These are phyloP conservation scores for Hemibagrus wyckioides DNA, from an alignment of 2,113 vertebrate species.

Conservation along the genomic window DNA sequence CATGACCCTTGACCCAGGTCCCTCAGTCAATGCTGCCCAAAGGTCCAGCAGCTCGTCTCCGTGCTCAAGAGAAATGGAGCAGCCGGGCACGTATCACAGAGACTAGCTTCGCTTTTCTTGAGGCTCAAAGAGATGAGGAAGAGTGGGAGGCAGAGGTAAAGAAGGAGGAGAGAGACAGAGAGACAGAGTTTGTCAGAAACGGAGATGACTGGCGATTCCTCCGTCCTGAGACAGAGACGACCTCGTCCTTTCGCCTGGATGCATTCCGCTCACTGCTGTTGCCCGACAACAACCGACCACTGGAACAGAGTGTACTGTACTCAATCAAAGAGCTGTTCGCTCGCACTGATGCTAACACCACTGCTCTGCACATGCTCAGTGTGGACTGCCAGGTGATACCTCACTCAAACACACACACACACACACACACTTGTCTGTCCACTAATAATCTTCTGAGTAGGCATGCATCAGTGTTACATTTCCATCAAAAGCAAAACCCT, in stretches of 20 bases:
- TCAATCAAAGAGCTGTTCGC: conserved; percentile 77
- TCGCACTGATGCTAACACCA: conserved; percentile 66
- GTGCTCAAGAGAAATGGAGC: conserved; percentile 77
- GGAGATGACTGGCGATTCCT: conserved; percentile 67
- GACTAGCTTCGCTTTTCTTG: conserved; percentile 80
- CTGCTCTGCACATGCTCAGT: conserved; percentile 80
- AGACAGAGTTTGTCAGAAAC: conserved; percentile 46
- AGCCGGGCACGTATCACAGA: conserved; percentile 77
- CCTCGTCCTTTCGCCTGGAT: conserved; percentile 71
- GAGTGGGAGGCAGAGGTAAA: conserved; percentile 8
- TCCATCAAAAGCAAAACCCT: background rate
- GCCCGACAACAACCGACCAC: conserved; percentile 79
- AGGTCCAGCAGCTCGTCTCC: conserved; percentile 74
- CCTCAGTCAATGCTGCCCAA: conserved; percentile 45
- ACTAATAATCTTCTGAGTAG: background rate
- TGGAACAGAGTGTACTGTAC: conserved; percentile 76
- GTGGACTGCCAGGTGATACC: conserved; percentile 80
- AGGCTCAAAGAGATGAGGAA: conserved; percentile 60
- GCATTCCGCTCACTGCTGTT: conserved; percentile 77
- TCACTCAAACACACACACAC: background rate
- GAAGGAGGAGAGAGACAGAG: conserved; percentile 44
- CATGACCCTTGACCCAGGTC: background rate
- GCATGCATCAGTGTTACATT: background rate
- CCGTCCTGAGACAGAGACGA: conserved; percentile 72
- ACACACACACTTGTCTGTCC: background rate